Conservation (phyloP, 2,113 vertebrate genomes). For the Odocoileus hemionus region DNA sequence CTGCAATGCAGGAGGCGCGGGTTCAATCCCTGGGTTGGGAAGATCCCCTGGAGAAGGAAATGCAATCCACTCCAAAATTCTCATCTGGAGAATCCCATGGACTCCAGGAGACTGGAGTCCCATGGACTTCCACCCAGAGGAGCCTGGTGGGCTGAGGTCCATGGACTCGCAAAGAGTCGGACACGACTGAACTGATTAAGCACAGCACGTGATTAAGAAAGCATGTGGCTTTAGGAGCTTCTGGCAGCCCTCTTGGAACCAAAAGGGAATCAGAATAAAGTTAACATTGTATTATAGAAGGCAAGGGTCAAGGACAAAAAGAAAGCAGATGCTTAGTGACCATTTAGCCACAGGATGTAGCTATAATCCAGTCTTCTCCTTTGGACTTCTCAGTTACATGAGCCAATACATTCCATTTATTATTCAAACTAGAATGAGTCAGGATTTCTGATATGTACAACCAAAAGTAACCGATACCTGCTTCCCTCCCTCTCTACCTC, state of each 20-base stretch:
- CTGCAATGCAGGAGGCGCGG: not conserved
- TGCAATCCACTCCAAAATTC: not conserved
- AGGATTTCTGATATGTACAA: constrained; percentile 33
- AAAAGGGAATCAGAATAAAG: constrained; percentile 35
- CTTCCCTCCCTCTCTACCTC: not conserved
- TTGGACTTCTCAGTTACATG: constrained; percentile 13
- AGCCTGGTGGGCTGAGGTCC: not conserved
- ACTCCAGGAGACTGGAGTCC: not conserved
- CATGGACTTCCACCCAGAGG: not conserved
- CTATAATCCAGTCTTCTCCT: not conserved
- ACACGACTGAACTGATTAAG: not conserved
- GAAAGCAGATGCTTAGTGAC: constrained; percentile 17
- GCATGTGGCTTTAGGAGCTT: not conserved
- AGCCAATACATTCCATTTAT: constrained; percentile 52
- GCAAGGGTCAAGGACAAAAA: not conserved
- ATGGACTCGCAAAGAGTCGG: not conserved
- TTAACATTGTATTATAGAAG: not conserved
- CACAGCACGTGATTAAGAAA: not conserved
- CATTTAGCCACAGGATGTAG: constrained; percentile 18
- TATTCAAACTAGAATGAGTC: constrained; percentile 55
- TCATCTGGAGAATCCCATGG: not conserved
- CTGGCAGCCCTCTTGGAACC: not conserved
- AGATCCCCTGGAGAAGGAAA: not conserved
- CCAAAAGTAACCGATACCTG: not conserved
- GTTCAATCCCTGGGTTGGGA: not conserved